A percentile compares a stretch with the other conserved stretches of the same genome.
These are phyloP conservation scores for Cephus pygmeus DNA, from an alignment of 2,888 invertebrate genomes.

Conservation along the genomic window DNA sequence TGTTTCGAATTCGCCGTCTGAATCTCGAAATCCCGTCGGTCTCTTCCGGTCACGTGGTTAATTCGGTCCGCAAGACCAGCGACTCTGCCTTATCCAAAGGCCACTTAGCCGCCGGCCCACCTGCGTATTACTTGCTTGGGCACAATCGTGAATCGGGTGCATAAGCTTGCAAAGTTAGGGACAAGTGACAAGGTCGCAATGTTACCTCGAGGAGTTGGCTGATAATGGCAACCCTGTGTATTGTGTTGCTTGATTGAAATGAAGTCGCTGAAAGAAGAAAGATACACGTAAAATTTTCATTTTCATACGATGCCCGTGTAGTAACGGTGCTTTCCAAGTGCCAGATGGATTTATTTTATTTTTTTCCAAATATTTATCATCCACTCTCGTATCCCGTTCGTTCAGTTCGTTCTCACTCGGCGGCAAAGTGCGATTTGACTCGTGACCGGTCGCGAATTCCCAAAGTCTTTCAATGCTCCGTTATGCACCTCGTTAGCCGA, in stretches of 20 bases:
- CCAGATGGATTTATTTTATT: too few species aligned
- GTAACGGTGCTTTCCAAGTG: too few species aligned
- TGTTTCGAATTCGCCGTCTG: neutral
- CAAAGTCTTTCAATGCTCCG: neutral
- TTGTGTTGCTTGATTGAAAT: too few species aligned
- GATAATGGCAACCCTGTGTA: neutral
- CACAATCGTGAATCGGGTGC: neutral
- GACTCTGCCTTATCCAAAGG: neutral
- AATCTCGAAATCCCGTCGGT: constrained; percentile 17
- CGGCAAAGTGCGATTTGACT: neutral
- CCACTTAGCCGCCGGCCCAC: too few species aligned
- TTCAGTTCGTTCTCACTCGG: neutral
- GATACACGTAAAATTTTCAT: too few species aligned
- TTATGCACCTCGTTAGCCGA: neutral
- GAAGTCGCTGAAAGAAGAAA: too few species aligned
- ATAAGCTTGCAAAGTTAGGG: neutral
- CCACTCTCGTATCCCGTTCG: too few species aligned
- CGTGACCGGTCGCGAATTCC: neutral
- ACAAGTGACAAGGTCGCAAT: neutral
- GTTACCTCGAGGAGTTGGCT: neutral
- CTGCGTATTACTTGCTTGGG: neutral
- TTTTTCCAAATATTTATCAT: too few species aligned
- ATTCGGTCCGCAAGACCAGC: neutral
- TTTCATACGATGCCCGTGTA: too few species aligned
- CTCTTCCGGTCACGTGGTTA: constrained; percentile 17